These are phyloP conservation scores for Agonum fuliginosum DNA, from an alignment of 2,888 invertebrate species.

Conservation along the genomic window DNA sequence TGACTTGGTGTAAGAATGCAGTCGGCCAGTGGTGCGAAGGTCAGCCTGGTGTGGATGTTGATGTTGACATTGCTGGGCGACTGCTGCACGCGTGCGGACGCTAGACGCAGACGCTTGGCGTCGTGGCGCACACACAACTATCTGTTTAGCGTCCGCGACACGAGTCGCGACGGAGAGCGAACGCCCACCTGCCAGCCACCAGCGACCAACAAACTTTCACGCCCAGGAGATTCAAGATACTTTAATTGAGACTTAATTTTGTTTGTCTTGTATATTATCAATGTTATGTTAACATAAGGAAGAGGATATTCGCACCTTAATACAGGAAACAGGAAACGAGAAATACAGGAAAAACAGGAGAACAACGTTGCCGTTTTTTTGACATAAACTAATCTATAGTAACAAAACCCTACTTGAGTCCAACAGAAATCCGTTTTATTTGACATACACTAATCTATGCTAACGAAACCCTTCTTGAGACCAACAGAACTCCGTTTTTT, in stretches of 20 bases:
- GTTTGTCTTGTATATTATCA: background rate
- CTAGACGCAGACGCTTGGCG: constrained; percentile 46
- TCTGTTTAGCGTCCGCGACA: constrained; percentile 66
- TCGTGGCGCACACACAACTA: constrained; percentile 65
- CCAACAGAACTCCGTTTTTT: no score
- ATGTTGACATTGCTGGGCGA: constrained; percentile 2
- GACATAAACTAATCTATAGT: no score
- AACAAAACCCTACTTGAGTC: no score
- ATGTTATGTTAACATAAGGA: no score
- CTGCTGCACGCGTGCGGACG: background rate
- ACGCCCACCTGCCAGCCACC: constrained; percentile 64
- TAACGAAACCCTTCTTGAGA: no score
- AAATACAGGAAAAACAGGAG: no score
- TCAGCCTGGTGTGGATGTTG: background rate
- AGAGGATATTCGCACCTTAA: no score
- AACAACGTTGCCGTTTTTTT: no score
- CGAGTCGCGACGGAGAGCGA: constrained; percentile 63
- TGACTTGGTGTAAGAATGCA: constrained; percentile 23
- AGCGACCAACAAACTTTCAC: constrained; percentile 34
- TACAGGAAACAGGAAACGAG: no score
- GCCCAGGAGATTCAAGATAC: background rate
- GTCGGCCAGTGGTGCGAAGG: constrained; percentile 15
- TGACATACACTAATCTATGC: no score
- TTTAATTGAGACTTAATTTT: background rate
- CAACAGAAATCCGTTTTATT: no score